These are phyloP conservation scores for Babyrousa celebensis DNA, from an alignment of 2,797 vertebrate genomes.

Conservation along the genomic window DNA sequence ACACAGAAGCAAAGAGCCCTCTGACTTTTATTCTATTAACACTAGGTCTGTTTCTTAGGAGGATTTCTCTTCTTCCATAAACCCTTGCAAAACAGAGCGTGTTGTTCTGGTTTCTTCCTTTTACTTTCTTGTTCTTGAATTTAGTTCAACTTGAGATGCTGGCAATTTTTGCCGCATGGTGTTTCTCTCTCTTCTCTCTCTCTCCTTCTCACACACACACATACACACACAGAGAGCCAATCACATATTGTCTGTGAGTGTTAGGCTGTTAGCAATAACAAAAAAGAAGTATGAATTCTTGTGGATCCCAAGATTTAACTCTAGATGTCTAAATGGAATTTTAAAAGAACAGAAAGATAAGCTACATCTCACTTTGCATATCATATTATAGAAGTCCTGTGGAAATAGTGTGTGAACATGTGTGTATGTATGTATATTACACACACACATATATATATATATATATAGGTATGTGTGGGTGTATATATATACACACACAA, in stretches of 20 bases:
- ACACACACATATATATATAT: background rate
- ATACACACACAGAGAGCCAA: background rate
- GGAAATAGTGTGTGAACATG: background rate
- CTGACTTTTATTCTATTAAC: background rate
- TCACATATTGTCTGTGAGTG: background rate
- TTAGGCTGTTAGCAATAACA: background rate
- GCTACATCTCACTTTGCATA: background rate
- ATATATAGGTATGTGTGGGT: accelerated
- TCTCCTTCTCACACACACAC: background rate
- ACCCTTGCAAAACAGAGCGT: background rate
- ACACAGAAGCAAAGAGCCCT: background rate
- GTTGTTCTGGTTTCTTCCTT: background rate
- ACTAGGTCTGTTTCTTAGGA: background rate
- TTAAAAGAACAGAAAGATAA: background rate
- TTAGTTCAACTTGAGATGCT: background rate
- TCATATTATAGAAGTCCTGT: background rate
- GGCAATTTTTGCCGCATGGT: background rate
- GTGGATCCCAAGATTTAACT: background rate
- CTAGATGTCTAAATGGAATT: background rate
- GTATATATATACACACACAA: accelerated
- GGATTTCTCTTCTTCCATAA: background rate
- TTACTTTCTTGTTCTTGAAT: background rate
- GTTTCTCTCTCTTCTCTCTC: background rate
- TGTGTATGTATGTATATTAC: background rate
- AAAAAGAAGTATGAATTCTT: background rate